Evolutionary conservation across 2,888 invertebrate genomes (phyloP), one percentile per base, ranked within the genome.

Genomic region (Drosophila recens): DNA sequence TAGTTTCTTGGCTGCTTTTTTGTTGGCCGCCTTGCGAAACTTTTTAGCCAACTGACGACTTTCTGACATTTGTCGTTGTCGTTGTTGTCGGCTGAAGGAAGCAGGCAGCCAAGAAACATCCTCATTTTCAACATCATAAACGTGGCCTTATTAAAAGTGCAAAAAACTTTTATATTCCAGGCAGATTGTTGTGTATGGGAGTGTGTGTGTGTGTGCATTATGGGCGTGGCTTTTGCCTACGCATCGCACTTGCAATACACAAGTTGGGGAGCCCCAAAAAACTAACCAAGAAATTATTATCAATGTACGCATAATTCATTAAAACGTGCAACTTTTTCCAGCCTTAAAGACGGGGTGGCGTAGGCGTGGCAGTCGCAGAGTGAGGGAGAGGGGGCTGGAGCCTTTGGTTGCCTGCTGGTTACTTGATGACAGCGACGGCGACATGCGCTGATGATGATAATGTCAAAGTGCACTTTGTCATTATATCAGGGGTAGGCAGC

Each of bases 291-390:
- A 84, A 86, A 86, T 89, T 84, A 89, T 89, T 84, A 89, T 84
- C 89, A 86, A 89, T 89, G 89, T 86, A 83, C 83, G 83, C 89
- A 84, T 84, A 89, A 89, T 84, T 84, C 87, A 84, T 89, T 89
- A 84, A 88, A 84, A 83, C 87, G 71, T 75, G 81, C 72, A 88
- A 83, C 84, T 88, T 83, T 82, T 69, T 17, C 51, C 51, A 17
- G 20, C 38, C 23, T 20, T 9, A 38, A 5, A 33, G 1, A 15
- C 17, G 17, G 17, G 30, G 45, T 36, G 17, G 8, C 20, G 30
- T 10, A 11, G 27, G 52, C 27, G 33, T 23, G 27, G 9, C 6
- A 23, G 34, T 38, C 9, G 9, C 8, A 1, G 30, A 30, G 30
- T 5, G 11, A 10, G 10, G 6, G 27, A 5, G 27, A 5, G 27